These are phyloP conservation scores for Amazona finschi DNA, from an alignment of 2,797 vertebrate genomes.

Conservation along the genomic window DNA sequence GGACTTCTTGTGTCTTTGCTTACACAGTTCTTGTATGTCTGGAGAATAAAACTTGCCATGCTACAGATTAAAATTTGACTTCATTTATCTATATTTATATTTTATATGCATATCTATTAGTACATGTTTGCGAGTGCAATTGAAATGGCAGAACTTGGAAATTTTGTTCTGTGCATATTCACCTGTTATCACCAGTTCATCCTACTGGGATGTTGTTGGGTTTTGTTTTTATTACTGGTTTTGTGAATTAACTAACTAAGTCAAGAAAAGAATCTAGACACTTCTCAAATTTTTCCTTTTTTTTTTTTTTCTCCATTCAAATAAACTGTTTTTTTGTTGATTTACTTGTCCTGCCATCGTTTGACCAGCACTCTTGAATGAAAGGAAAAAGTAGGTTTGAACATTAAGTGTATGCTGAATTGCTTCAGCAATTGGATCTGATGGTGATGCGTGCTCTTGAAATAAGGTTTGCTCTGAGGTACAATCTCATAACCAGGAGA, in stretches of 20 bases:
- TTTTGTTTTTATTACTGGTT: neutral
- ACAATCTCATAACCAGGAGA: neutral
- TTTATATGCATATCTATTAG: neutral
- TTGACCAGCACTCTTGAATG: neutral
- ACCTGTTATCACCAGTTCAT: neutral
- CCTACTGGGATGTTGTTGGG: neutral
- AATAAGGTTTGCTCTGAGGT: constrained; percentile 1
- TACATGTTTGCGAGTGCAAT: neutral
- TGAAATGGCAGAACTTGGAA: neutral
- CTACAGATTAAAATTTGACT: neutral
- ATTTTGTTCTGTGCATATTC: neutral
- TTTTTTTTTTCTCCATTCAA: neutral
- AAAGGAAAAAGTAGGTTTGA: neutral
- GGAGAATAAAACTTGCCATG: neutral
- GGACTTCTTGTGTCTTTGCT: neutral
- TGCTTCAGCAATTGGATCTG: neutral
- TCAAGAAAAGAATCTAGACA: neutral
- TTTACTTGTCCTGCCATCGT: neutral
- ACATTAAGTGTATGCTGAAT: neutral
- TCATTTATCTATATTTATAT: neutral
- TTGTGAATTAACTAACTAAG: neutral
- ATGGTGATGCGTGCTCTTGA: neutral
- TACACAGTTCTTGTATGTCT: neutral
- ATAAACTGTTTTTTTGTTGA: neutral
- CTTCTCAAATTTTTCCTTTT: neutral